Percentiles rank a stretch among this genome's conserved stretches.
Conservation (phyloP, 2,797 vertebrate genomes). For the Melanotaenia boesemani region DNA sequence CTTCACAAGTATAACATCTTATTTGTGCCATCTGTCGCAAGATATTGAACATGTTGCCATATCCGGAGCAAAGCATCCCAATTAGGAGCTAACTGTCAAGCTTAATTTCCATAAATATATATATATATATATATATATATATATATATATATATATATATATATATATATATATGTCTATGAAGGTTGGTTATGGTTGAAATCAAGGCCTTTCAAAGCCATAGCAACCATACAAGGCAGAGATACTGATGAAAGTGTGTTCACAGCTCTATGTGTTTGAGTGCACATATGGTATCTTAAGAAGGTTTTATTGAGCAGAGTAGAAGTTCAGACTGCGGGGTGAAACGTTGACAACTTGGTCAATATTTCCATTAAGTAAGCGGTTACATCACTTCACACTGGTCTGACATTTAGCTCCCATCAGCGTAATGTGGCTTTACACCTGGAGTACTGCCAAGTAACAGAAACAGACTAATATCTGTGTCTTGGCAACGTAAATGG, state of each 20-base stretch:
- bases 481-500: not conserved
- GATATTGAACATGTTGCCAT: slow-evolving; percentile 2
- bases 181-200: too few relatives aligned
- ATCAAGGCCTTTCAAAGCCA: slow-evolving; percentile 35
- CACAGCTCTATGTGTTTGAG: slow-evolving; percentile 33
- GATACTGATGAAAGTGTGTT: slow-evolving; percentile 48
- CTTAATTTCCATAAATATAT: too few relatives aligned
- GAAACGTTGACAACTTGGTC: slow-evolving; percentile 61
- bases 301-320: slow-evolving; percentile 69
- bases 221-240: slow-evolving; percentile 65
- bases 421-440: slow-evolving; percentile 35
- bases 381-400: slow-evolving; percentile 49
- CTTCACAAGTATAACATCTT: slow-evolving; percentile 5
- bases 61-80: slow-evolving; percentile 36
- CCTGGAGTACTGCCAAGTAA: slow-evolving; percentile 36
- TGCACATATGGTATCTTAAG: slow-evolving; percentile 59
- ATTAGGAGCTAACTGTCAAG: not conserved
- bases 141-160: too few relatives aligned
- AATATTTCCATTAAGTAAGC: slow-evolving; percentile 74
- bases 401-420: slow-evolving; percentile 40
- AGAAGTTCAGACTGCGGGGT: slow-evolving; percentile 53
- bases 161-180: too few relatives aligned
- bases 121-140: too few relatives aligned
- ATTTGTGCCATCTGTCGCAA: slow-evolving; percentile 10
- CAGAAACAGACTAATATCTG: slow-evolving; percentile 17